Evolutionary conservation across 1,140 invertebrate genomes (phyloP), one percentile per base, ranked within the genome.

Genomic region (Drosophila sp.): DNA sequence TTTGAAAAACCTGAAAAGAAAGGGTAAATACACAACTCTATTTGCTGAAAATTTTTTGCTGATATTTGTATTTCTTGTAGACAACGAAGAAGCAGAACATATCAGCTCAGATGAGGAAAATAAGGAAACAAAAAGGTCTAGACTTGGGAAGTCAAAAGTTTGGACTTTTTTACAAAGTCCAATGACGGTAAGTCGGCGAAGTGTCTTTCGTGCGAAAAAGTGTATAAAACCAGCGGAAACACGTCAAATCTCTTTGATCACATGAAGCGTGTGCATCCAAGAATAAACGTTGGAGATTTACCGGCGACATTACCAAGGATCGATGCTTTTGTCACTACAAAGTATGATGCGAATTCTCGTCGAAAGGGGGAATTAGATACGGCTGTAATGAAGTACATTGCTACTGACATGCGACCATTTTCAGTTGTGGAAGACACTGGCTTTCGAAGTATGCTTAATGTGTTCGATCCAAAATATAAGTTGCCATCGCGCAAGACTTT

Each of bases 231-330:
- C 2, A 62, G 54, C 27, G 60, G 71, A 11, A 70, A 63, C 32
- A 58, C 54, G 2, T 40, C 68, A 30, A 73, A 73, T 38, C 27
- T 73, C 4, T 70, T 64, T 17, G 30, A 70, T 47, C 66, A 61
- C 7, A 4, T 56, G 27, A 74, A 44, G 41, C 41, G 41, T 44
- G 41, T 44, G 17, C 61, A 70, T 35, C 68, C 68, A 27, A 62
- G 11, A 32, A 33, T 56, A 27, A 57, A 33, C 29, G 41, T 38
- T 61, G 41, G 27, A 29, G 58, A 64, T 33, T 10, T 60, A n/a
- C 3, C 54, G 6, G 17, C 25, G 38, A 1, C 4, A 25, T 44
- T 54, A 33, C 32, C 5, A 35, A 40, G n/a, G 17, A 23, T 62
- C 5, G 25, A 17, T 57, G 25, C 23, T 29, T 56, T 47, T 57